Conservation (phyloP, 2,888 invertebrate genomes). For the Stegana nigrithorax region DNA sequence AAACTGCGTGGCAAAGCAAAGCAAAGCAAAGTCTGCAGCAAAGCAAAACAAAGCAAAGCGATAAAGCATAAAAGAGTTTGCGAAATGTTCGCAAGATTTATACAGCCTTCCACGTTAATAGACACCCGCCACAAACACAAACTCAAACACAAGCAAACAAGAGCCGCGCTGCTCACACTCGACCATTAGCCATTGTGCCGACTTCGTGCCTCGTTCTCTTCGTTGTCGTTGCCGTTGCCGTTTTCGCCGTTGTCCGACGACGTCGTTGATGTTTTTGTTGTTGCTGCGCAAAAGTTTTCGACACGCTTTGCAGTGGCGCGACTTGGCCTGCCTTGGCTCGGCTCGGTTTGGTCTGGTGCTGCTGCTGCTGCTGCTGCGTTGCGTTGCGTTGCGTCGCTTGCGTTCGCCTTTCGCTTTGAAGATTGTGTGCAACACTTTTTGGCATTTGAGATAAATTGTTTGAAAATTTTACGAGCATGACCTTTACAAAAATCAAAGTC, state of each 20-base stretch:
- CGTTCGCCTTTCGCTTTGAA: too few species aligned
- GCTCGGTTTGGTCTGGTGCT: background rate
- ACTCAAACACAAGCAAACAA: background rate
- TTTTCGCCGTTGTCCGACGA: background rate
- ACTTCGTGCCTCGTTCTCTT: background rate
- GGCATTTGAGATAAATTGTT: constrained; percentile 16
- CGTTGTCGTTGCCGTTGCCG: too few species aligned
- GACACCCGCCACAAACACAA: background rate
- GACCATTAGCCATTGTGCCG: background rate
- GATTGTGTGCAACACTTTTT: background rate
- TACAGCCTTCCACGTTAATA: background rate
- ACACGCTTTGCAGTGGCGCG: background rate
- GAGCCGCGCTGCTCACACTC: background rate
- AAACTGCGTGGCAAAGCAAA: too few species aligned
- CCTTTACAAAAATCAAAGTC: constrained; percentile 8
- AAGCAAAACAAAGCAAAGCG: constrained; percentile 4
- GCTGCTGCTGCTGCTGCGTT: background rate
- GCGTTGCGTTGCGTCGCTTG: too few species aligned
- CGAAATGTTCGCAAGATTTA: background rate
- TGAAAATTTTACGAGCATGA: constrained; percentile 6
- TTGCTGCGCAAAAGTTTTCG: constrained; percentile 14
- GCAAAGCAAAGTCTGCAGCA: constrained; percentile 24
- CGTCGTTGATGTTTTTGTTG: background rate
- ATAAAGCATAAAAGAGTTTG: constrained; percentile 10
- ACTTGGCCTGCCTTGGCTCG: background rate